Evolutionary conservation across 2,888 invertebrate genomes (phyloP).

Genomic region (Syrista parreyssii): DNA sequence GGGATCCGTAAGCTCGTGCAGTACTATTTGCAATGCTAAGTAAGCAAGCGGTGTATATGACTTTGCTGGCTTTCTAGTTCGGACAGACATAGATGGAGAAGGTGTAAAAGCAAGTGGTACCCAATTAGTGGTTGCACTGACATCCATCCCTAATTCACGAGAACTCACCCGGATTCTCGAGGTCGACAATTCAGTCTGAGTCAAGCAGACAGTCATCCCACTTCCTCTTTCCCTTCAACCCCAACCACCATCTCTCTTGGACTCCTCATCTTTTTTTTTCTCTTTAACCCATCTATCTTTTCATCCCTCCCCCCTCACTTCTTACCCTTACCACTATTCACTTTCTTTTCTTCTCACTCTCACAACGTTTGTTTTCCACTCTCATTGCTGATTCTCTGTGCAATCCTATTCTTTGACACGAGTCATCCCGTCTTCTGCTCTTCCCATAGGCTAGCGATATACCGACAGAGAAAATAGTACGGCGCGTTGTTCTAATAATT

Average conservation of each 20-base stretch:
- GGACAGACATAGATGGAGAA: constrained; percentile 31
- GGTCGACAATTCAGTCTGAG: not conserved
- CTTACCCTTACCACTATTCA: too few relatives aligned
- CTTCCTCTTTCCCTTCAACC: not conserved
- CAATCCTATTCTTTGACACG: too few relatives aligned
- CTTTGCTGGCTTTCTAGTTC: constrained; percentile 31
- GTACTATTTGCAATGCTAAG: constrained; percentile 42
- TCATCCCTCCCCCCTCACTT: not conserved
- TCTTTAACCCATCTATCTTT: not conserved
- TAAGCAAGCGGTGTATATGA: constrained; percentile 35
- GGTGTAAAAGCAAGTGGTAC: constrained; percentile 49
- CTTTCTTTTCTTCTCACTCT: too few relatives aligned
- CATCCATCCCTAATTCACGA: constrained; percentile 5
- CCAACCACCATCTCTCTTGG: not conserved
- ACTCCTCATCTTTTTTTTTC: not conserved
- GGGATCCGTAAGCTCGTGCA: constrained; percentile 11
- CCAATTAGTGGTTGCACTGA: constrained; percentile 45
- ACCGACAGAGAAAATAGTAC: not conserved
- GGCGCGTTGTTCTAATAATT: not conserved
- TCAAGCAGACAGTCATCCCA: not conserved
- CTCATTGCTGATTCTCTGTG: too few relatives aligned
- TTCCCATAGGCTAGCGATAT: not conserved
- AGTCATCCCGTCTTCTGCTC: too few relatives aligned
- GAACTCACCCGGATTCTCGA: not conserved
- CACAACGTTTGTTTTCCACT: too few relatives aligned